These are phyloP conservation scores for Nymphalis urticae DNA, from an alignment of 2,888 invertebrate species.

Conservation along the genomic window DNA sequence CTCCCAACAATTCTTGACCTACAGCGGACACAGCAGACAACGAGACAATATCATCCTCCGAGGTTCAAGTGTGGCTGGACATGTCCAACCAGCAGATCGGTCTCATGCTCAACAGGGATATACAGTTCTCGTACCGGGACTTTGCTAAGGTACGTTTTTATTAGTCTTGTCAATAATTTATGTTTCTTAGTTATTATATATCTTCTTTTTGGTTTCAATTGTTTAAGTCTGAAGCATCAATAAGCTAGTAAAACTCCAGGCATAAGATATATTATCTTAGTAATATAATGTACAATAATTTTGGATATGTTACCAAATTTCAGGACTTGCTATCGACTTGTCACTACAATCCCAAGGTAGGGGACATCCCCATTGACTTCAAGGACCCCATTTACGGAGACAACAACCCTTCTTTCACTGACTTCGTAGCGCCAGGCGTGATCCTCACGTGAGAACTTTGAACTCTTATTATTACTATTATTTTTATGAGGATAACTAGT, in stretches of 20 bases:
- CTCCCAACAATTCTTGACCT: not conserved
- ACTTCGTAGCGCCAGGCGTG: slow-evolving; percentile 97
- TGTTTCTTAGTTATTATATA: not conserved
- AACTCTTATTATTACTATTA: too few species aligned
- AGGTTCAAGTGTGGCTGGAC: slow-evolving; percentile 94
- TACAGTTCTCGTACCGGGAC: slow-evolving; percentile 92
- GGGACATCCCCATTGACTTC: slow-evolving; percentile 94
- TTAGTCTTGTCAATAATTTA: not conserved
- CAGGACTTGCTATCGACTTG: slow-evolving; percentile 86
- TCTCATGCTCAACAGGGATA: slow-evolving; percentile 91
- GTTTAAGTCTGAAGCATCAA: too few species aligned
- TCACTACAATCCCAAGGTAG: slow-evolving; percentile 90
- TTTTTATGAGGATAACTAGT: too few species aligned
- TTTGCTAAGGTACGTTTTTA: slow-evolving; percentile 84
- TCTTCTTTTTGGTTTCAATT: not conserved
- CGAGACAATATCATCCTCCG: slow-evolving; percentile 92
- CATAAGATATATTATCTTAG: too few species aligned
- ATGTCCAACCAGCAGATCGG: slow-evolving; percentile 98
- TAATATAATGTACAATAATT: too few species aligned
- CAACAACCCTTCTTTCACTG: slow-evolving; percentile 94
- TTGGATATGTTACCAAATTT: too few species aligned
- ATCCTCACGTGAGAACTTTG: slow-evolving; percentile 89
- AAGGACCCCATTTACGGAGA: slow-evolving; percentile 94
- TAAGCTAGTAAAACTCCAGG: too few species aligned
- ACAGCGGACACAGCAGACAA: slow-evolving; percentile 89